Conservation (phyloP, 2,113 vertebrate genomes). For the Grammomys dolichurus region DNA sequence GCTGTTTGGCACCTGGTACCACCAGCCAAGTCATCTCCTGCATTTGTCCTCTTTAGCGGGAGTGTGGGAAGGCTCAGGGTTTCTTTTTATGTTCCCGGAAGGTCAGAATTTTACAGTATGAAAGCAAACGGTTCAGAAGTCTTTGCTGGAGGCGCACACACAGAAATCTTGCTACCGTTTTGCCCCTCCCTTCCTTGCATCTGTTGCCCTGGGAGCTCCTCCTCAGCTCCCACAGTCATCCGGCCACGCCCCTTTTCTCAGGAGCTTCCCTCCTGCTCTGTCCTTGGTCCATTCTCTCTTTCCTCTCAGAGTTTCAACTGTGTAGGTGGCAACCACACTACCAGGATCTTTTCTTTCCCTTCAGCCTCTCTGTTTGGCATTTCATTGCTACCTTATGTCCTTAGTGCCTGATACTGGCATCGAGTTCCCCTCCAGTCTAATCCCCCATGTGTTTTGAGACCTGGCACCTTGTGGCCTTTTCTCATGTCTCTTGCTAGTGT, state of each 20-base stretch:
- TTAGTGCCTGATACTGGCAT: rapidly evolving
- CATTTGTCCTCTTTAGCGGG: not conserved
- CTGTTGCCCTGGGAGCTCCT: not conserved
- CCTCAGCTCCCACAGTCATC: not conserved
- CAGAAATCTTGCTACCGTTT: not conserved
- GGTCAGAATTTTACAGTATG: not conserved
- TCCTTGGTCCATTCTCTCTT: no score
- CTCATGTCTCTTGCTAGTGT: not conserved
- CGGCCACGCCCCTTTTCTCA: not conserved
- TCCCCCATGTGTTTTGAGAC: not conserved
- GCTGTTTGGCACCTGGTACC: rapidly evolving
- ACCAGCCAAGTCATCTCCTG: not conserved
- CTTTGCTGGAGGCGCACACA: not conserved
- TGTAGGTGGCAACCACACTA: not conserved
- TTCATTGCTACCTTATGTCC: not conserved
- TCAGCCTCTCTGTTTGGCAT: not conserved
- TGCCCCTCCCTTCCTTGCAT: not conserved
- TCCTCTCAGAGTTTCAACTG: not conserved
- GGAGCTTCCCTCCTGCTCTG: not conserved
- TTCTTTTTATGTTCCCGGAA: not conserved
- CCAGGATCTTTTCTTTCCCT: not conserved
- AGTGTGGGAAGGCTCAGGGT: not conserved
- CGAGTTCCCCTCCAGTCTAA: rapidly evolving
- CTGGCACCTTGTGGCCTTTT: not conserved
- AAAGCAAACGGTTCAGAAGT: not conserved